Evolutionary conservation across 2,888 invertebrate species (phyloP).

Genomic region (Flexamia atlantica): DNA sequence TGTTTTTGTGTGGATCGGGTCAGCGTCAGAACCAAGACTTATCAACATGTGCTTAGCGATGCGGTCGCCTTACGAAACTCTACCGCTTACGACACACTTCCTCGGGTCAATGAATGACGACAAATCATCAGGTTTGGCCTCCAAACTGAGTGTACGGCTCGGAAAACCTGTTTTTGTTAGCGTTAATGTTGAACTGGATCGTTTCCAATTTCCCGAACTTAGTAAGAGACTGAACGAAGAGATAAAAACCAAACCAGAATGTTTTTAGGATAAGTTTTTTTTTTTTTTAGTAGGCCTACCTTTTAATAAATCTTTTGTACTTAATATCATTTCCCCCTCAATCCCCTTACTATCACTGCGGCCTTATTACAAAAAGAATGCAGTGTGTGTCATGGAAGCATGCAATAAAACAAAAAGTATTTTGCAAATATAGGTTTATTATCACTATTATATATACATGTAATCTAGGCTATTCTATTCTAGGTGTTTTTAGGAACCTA

Average conservation of each 20-base stretch:
- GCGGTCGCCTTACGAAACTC: conserved; percentile 34
- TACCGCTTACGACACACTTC: conserved; percentile 44
- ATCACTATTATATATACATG: not conserved
- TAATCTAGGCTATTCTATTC: not conserved
- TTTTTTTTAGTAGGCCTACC: not conserved
- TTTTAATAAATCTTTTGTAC: not conserved
- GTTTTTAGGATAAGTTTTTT: conserved; percentile 19
- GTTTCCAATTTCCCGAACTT: conserved; percentile 43
- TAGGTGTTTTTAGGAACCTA: conserved; percentile 9
- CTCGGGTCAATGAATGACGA: conserved; percentile 36
- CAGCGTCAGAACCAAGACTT: not conserved
- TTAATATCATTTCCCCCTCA: too few relatives aligned
- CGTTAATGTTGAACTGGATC: conserved; percentile 40
- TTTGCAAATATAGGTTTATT: conserved; percentile 9
- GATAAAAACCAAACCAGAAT: conserved; percentile 36
- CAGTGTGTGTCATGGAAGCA: too few relatives aligned
- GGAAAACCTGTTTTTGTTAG: conserved; percentile 58
- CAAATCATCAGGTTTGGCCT: conserved; percentile 44
- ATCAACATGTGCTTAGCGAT: conserved; percentile 50
- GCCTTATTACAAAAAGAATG: too few relatives aligned
- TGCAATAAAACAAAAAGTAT: not conserved
- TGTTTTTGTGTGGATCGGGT: conserved; percentile 57
- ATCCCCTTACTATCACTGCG: too few relatives aligned
- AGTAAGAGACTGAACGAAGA: conserved; percentile 34
- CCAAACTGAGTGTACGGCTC: conserved; percentile 23